These are phyloP conservation scores for Cydia amplana DNA, from an alignment of 1,140 invertebrate genomes.

Conservation along the genomic window DNA sequence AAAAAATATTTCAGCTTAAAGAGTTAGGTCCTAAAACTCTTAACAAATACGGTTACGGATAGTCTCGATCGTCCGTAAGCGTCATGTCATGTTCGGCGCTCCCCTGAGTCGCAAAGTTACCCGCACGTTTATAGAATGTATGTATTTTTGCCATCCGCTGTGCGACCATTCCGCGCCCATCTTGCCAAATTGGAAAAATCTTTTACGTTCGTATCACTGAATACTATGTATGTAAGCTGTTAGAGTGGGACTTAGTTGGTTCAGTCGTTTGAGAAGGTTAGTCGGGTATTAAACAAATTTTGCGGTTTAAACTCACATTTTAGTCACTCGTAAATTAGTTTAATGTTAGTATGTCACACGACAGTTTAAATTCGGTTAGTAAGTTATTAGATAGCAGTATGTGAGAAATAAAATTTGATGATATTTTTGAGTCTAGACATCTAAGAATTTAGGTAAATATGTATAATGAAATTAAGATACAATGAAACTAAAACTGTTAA, in stretches of 20 bases:
- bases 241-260: neutral
- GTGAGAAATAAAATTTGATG: neutral
- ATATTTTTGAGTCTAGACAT: too few species aligned
- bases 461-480: neutral
- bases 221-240: constrained; percentile 47
- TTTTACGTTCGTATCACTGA: constrained; percentile 51
- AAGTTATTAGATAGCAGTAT: neutral
- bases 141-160: constrained; percentile 50
- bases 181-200: constrained; percentile 63
- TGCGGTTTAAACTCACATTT: too few species aligned
- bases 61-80: neutral
- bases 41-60: neutral
- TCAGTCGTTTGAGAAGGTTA: neutral
- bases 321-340: too few species aligned
- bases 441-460: too few species aligned
- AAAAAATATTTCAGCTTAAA: neutral
- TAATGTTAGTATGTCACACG: too few species aligned
- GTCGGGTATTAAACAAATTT: too few species aligned
- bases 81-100: constrained; percentile 32
- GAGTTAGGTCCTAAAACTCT: neutral
- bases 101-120: constrained; percentile 53
- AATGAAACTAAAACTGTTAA: too few species aligned
- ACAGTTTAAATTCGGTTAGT: too few species aligned
- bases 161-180: constrained; percentile 56
- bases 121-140: constrained; percentile 56